These are phyloP conservation scores for Heliconius sara DNA, from an alignment of 2,888 invertebrate species.

Conservation along the genomic window DNA sequence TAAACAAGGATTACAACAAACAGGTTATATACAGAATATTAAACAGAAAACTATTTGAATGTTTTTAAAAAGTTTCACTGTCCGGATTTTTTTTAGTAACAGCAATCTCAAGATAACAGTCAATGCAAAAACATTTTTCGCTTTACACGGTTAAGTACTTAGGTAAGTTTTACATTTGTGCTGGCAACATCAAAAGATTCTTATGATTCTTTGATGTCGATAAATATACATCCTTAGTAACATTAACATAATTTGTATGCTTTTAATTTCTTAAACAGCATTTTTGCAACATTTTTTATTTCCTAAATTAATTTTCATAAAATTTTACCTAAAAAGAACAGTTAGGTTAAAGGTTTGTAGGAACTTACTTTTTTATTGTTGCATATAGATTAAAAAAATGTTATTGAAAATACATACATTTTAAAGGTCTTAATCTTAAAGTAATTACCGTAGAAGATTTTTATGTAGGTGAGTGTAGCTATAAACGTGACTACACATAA, in stretches of 20 bases:
- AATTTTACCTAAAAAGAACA: background rate
- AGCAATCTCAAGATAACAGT: slow-evolving; percentile 18
- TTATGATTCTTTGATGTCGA: background rate
- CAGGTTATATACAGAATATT: background rate
- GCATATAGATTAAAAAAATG: background rate
- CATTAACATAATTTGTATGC: background rate
- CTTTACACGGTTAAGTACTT: slow-evolving; percentile 11
- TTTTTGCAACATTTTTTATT: background rate
- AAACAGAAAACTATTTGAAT: background rate
- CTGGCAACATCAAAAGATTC: background rate
- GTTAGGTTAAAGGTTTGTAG: background rate
- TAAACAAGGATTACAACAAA: background rate
- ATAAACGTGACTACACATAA: slow-evolving; percentile 27
- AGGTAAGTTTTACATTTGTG: slow-evolving; percentile 17
- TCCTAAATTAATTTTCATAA: background rate
- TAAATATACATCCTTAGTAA: background rate
- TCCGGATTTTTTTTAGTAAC: slow-evolving; percentile 19
- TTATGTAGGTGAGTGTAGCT: slow-evolving; percentile 26
- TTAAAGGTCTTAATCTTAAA: background rate
- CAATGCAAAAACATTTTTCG: slow-evolving; percentile 20
- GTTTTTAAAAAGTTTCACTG: slow-evolving; percentile 6
- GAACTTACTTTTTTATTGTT: background rate
- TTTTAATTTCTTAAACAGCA: background rate
- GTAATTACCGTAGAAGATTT: slow-evolving; percentile 21
- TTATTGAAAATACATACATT: slow-evolving; percentile 8